Conservation (phyloP, 2,113 vertebrate genomes). For the Poeciliopsis occidentalis region DNA sequence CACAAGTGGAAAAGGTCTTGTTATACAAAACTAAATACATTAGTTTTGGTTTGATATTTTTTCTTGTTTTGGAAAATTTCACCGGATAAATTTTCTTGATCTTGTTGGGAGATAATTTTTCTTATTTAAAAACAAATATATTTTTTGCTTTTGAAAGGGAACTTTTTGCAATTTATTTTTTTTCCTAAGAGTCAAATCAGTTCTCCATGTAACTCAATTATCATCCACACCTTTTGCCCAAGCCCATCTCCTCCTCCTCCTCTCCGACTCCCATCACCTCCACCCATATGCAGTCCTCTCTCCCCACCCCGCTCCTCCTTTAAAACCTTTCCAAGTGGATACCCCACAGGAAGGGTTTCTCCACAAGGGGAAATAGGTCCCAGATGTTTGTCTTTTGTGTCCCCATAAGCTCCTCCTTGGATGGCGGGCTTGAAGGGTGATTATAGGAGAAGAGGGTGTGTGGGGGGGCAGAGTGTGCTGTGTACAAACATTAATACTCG, state of each 20-base stretch:
- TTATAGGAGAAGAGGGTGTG: conserved; percentile 7
- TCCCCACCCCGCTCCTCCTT: conserved; percentile 30
- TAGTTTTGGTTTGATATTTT: too few species aligned
- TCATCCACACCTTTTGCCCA: conserved; percentile 41
- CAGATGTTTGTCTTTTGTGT: conserved; percentile 78
- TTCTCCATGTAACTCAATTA: not conserved
- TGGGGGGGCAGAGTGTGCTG: conserved; percentile 15
- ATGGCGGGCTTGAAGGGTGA: conserved; percentile 67
- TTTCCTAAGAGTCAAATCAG: not conserved
- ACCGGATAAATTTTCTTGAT: too few species aligned
- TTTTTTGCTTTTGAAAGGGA: too few species aligned
- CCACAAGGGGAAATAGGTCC: conserved; percentile 80
- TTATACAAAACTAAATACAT: too few species aligned
- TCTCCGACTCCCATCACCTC: conserved; percentile 24
- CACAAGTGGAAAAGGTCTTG: too few species aligned
- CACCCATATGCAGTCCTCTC: conserved; percentile 38
- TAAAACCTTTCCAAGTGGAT: conserved; percentile 75
- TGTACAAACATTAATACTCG: conserved; percentile 65
- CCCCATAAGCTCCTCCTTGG: conserved; percentile 69
- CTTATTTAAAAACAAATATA: too few species aligned
- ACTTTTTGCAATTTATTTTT: not conserved
- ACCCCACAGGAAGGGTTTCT: conserved; percentile 82
- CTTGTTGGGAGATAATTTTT: too few species aligned
- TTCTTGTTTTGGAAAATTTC: too few species aligned
- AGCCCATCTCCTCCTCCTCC: conserved; percentile 6